These are phyloP conservation scores for Tupaia chinensis DNA, from an alignment of 2,113 vertebrate genomes.

Conservation along the genomic window DNA sequence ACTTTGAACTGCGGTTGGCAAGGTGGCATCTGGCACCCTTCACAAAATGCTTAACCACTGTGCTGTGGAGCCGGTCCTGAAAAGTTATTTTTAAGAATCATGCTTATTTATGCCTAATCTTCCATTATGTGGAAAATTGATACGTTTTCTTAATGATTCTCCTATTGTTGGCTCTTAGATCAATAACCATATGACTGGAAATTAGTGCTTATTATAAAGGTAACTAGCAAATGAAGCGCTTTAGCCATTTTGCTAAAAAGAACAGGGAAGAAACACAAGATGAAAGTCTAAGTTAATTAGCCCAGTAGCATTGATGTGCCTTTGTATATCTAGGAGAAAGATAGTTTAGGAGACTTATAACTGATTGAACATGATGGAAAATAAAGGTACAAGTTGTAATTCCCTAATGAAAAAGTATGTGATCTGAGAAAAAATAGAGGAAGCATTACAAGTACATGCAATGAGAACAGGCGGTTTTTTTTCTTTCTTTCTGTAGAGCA, in stretches of 20 bases:
- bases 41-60: too few species aligned
- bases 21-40: too few species aligned
- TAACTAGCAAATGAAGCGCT: constrained; percentile 48
- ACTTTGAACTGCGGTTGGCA: too few species aligned
- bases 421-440: constrained; percentile 61
- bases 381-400: constrained; percentile 52
- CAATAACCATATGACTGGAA: constrained; percentile 19
- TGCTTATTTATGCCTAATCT: background rate
- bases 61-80: background rate
- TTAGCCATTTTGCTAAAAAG: constrained; percentile 20
- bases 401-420: constrained; percentile 35
- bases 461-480: background rate
- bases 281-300: constrained; percentile 69
- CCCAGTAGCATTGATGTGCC: constrained; percentile 35
- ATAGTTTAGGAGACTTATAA: constrained; percentile 38
- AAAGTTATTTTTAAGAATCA: background rate
- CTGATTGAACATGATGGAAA: constrained; percentile 44
- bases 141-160: constrained; percentile 40
- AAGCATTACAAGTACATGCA: background rate
- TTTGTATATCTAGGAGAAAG: constrained; percentile 53
- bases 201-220: constrained; percentile 50
- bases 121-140: background rate
- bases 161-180: background rate
- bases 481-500: too few species aligned
- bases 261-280: background rate